A percentile compares a stretch with the other conserved stretches of the same genome.
Evolutionary conservation across 2,113 vertebrate species (phyloP).

Genomic region (Leptocoma aspasia): DNA sequence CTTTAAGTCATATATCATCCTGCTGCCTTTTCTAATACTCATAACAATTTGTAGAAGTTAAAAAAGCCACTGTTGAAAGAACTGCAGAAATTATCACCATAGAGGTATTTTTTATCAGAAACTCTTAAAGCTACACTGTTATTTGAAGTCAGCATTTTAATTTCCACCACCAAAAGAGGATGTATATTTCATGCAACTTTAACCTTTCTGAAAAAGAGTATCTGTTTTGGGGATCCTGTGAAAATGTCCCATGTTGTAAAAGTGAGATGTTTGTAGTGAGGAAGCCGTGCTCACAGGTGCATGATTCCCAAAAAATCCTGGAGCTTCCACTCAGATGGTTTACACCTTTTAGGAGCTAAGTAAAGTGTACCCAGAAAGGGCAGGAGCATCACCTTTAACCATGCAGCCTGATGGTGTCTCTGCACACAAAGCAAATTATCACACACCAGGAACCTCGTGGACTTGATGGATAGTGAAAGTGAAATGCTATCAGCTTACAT

Average conservation of each 20-base stretch:
- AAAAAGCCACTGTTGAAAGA: not conserved
- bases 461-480: not conserved
- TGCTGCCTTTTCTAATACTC: not conserved
- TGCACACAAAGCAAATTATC: not conserved
- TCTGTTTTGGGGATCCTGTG: not conserved
- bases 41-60: not conserved
- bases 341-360: not conserved
- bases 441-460: not conserved
- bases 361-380: not conserved
- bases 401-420: not conserved
- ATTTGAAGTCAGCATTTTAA: not conserved
- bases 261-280: not conserved
- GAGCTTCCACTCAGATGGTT: not conserved
- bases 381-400: not conserved
- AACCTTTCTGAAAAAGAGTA: not conserved
- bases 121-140: not conserved
- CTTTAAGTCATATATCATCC: not conserved
- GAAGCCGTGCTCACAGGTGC: not conserved
- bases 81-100: not conserved
- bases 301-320: not conserved
- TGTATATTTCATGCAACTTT: not conserved
- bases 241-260: not conserved
- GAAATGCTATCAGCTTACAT: slow-evolving; percentile 49
- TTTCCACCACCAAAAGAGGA: not conserved
- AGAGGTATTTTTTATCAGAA: not conserved